phyloP scores from a whole-genome alignment of 2,797 vertebrate genomes.

The Hippopotamyrus pictus region DNA sequence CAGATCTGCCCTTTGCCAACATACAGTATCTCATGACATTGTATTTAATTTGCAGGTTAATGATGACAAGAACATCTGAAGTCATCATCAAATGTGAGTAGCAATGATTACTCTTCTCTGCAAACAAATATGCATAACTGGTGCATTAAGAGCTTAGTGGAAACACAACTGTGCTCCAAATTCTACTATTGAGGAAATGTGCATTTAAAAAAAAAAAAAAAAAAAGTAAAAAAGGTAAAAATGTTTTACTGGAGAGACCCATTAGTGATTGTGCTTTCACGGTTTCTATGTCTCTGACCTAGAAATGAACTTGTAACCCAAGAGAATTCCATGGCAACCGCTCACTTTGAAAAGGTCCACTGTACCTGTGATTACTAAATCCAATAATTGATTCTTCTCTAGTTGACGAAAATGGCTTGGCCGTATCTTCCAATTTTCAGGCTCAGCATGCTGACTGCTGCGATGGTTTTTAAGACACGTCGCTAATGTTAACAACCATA shows the following conservation, averaged over 20 bases:
- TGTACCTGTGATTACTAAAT: constrained; percentile 1
- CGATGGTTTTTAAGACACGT: background rate
- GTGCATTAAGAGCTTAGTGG: background rate
- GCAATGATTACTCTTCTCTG: background rate
- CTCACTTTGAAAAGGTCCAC: background rate
- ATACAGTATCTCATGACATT: background rate
- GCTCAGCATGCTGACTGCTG: background rate
- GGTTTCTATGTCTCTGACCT: constrained; percentile 2
- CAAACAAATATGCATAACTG: background rate
- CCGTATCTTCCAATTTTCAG: background rate
- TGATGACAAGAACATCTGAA: background rate
- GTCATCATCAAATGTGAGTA: constrained; percentile 3
- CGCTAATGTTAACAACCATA: background rate
- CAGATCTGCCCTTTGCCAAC: no score
- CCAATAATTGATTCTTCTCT: constrained; percentile 20
- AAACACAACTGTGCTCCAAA: background rate
- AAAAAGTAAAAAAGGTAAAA: background rate
- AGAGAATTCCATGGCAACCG: constrained; percentile 17
- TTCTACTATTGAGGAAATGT: background rate
- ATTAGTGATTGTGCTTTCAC: constrained; percentile 2
- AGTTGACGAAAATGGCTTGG: background rate
- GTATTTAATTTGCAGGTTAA: background rate
- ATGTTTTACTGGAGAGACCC: background rate
- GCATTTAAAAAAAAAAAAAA: background rate
- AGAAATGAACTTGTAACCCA: constrained; percentile 14